Evolutionary conservation across 35 echinoderm and acorn worm genomes (phyloP).

Genomic region (Strongylocentrotus purpuratus): DNA sequence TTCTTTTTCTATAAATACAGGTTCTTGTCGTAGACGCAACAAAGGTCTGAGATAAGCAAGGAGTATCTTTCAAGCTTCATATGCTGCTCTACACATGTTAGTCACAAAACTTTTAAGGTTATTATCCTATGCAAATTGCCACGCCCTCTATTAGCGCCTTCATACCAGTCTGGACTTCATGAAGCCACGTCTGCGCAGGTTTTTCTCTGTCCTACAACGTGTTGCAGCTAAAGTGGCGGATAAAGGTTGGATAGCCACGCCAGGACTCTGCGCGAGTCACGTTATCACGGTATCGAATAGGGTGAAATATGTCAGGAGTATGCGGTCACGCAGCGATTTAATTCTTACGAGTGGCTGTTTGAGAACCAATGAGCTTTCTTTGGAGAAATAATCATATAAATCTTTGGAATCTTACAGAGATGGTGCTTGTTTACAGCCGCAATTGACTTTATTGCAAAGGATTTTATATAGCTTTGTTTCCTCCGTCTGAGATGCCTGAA

Average conservation of each 20-base stretch:
- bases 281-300: not conserved
- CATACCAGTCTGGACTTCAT: not conserved
- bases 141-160: not conserved
- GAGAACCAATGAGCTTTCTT: conserved; percentile 1
- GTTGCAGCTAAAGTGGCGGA: too few species aligned
- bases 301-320: not conserved
- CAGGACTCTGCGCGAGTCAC: not conserved
- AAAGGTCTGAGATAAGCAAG: conserved; percentile 12
- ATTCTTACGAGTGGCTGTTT: not conserved
- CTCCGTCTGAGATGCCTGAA: not conserved
- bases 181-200: not conserved
- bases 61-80: not conserved
- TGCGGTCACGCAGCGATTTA: too few species aligned
- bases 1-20: not conserved
- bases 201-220: too few species aligned
- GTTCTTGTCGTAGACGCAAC: conserved; percentile 21
- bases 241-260: too few species aligned
- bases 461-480: not conserved
- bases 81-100: not conserved
- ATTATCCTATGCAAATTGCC: not conserved
- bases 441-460: not conserved
- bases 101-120: not conserved
- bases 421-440: not conserved
- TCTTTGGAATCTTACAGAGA: not conserved
- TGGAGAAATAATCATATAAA: not conserved